Conservation (phyloP, 2,113 vertebrate species). For the Nibea coibor region DNA sequence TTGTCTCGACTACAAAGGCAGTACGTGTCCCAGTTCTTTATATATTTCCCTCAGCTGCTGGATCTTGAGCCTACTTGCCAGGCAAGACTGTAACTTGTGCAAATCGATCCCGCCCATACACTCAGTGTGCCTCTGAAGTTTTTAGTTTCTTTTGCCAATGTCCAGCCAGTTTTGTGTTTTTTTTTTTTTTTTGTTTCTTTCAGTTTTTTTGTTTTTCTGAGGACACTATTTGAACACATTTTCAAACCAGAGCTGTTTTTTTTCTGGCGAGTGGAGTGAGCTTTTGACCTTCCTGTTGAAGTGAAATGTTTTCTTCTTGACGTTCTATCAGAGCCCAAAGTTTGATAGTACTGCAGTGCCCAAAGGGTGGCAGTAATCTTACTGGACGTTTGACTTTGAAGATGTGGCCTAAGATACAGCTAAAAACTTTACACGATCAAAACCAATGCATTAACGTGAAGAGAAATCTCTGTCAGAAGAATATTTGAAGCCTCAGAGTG, state of each 20-base stretch:
- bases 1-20: slow-evolving; percentile 82
- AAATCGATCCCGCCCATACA: slow-evolving; percentile 34
- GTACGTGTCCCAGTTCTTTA: slow-evolving; percentile 72
- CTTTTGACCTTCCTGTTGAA: slow-evolving; percentile 30
- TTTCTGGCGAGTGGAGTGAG: not conserved
- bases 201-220: not conserved
- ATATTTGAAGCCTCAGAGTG: not conserved
- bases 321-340: not conserved
- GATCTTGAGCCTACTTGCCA: slow-evolving; percentile 51
- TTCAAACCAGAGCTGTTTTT: not conserved
- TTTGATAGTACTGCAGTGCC: not conserved
- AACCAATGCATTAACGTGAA: not conserved
- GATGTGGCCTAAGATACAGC: not conserved
- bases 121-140: slow-evolving; percentile 22
- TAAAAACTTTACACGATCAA: not conserved
- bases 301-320: slow-evolving; percentile 17
- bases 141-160: slow-evolving; percentile 14
- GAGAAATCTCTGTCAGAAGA: not conserved
- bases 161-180: slow-evolving; percentile 19
- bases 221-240: not conserved
- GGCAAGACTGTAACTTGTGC: slow-evolving; percentile 35
- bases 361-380: not conserved
- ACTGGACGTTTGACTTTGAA: not conserved
- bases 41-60: slow-evolving; percentile 70
- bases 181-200: not conserved